Evolutionary conservation across 2,113 vertebrate species (phyloP).

Genomic region (Procavia capensis): DNA sequence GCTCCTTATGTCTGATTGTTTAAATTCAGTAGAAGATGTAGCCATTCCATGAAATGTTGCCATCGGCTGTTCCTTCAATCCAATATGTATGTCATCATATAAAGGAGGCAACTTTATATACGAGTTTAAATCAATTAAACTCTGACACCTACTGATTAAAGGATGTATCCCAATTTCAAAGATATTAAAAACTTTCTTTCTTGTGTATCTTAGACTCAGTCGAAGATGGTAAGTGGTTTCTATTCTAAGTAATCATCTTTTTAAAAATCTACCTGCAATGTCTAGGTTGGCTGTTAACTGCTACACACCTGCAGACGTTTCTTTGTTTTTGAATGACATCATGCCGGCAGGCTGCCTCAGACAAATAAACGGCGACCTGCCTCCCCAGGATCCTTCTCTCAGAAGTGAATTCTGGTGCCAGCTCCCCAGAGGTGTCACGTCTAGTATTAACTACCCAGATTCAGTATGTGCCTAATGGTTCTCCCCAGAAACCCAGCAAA

Average conservation of each 20-base stretch:
- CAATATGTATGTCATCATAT: not conserved
- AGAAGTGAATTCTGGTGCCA: not conserved
- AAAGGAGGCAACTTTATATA: too few relatives aligned
- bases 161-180: constrained; percentile 2
- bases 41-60: not conserved
- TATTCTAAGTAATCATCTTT: not conserved
- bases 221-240: not conserved
- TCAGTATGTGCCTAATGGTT: not conserved
- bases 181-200: not conserved
- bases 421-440: not conserved
- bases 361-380: not conserved
- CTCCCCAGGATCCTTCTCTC: not conserved
- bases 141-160: not conserved
- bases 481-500: not conserved
- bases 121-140: too few relatives aligned
- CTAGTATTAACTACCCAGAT: not conserved
- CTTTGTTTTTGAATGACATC: not conserved
- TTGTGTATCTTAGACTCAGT: not conserved
- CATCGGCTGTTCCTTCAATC: not conserved
- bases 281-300: not conserved
- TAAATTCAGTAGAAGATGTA: not conserved
- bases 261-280: not conserved
- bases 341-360: not conserved
- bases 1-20: not conserved
- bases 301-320: not conserved